Evolutionary conservation across 2,113 vertebrate genomes (phyloP).

Genomic region (Corythornis cristatus): DNA sequence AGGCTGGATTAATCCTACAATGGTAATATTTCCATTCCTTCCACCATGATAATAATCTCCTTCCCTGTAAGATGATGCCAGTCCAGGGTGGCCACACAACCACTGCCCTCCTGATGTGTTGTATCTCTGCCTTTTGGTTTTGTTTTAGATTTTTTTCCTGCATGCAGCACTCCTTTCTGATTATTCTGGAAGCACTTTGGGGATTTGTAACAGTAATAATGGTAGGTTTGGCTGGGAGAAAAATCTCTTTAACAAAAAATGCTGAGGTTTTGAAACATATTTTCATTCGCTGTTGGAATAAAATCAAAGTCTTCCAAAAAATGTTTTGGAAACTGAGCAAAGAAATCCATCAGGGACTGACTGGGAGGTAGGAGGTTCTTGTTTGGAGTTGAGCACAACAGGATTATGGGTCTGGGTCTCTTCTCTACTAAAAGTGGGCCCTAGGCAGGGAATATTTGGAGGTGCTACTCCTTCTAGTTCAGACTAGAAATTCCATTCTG

Average conservation of each 20-base stretch:
- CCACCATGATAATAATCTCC: not conserved
- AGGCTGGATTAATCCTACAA: not conserved
- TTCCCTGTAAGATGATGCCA: not conserved
- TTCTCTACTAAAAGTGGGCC: not conserved
- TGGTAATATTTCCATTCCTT: not conserved
- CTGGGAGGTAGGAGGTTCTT: not conserved
- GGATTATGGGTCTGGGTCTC: not conserved
- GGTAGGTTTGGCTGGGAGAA: constrained; percentile 28
- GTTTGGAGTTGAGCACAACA: not conserved
- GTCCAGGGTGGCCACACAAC: not conserved
- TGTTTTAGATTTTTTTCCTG: constrained; percentile 24
- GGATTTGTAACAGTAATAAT: not conserved
- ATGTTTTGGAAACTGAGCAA: constrained; percentile 1
- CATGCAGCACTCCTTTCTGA: not conserved
- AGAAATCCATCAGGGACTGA: not conserved
- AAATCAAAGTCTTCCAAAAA: constrained; percentile 47
- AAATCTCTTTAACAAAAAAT: constrained; percentile 26
- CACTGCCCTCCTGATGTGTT: not conserved
- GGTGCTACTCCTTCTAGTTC: not conserved
- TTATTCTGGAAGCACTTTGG: constrained; percentile 13
- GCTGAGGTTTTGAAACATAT: constrained; percentile 20
- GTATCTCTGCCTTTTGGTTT: not conserved
- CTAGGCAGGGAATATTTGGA: not conserved
- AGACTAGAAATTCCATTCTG: constrained; percentile 28
- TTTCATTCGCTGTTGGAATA: constrained; percentile 4